A percentile compares a stretch with the other conserved stretches of the same genome.
These are phyloP conservation scores for Dromas ardeola DNA, from an alignment of 2,113 vertebrate species.

Conservation along the genomic window DNA sequence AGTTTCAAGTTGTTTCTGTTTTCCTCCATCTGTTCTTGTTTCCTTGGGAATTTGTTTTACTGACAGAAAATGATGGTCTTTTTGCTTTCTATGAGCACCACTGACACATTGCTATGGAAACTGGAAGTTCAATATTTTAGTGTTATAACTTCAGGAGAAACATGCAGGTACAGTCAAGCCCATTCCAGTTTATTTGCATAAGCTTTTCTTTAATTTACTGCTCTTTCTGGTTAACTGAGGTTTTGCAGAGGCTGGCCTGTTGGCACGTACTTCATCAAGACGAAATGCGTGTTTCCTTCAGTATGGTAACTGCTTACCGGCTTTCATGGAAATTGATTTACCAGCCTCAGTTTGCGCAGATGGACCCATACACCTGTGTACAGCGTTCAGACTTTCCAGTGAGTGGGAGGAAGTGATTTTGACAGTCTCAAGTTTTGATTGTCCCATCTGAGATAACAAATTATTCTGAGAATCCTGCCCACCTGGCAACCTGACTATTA, in stretches of 20 bases:
- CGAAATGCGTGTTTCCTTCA: neutral
- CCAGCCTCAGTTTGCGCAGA: neutral
- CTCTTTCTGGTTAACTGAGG: neutral
- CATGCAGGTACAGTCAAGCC: neutral
- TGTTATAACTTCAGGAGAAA: constrained; percentile 20
- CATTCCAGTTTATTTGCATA: neutral
- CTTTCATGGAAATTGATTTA: neutral
- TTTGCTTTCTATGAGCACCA: neutral
- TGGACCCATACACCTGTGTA: accelerated
- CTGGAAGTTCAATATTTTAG: constrained; percentile 10
- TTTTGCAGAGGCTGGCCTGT: neutral
- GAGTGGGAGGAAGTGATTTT: neutral
- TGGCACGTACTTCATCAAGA: neutral
- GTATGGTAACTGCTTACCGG: neutral
- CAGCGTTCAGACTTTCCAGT: neutral
- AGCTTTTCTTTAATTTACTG: neutral
- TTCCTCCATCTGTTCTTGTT: constrained; percentile 36
- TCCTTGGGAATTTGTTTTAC: constrained; percentile 31
- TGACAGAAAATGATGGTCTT: neutral
- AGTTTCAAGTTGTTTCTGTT: constrained; percentile 2
- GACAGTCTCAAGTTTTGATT: neutral
- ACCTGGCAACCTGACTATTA: neutral
- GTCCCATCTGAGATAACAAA: neutral
- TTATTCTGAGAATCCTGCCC: neutral
- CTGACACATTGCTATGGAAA: constrained; percentile 53